Base-by-base conservation (phyloP, 2,113 vertebrate genomes). In the Benitochromis conjunctus region DNA sequence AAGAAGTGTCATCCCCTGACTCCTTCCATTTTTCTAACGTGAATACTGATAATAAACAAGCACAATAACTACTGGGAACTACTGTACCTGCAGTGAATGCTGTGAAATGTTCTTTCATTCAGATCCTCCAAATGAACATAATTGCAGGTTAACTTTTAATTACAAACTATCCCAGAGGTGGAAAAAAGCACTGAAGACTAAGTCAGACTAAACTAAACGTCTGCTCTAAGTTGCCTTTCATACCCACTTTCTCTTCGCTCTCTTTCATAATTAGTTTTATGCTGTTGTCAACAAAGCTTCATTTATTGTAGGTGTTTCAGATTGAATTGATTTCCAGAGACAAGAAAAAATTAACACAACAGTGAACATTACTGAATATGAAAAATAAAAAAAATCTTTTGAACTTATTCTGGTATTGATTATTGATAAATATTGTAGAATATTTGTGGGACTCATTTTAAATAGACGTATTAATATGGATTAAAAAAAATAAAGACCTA, bases 91-190 rank as follows among this genome's bases (percentile, higher is more conserved):
- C 38, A 13, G 19, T 21, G 12, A 80, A 19, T 41, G 79, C 5
- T 4, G 9, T 5, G 5, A 54, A 58, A 81, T 26, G 18, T 26
- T 6, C 64, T 71, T 29, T 74, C 43, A 51, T 76, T 76, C 69
- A 51, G 43, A 19, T 51, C 69, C 16, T 19, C 43, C 12, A 79
- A 55, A 51, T 41, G 4, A n/a, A 46, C 4, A 31, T 48, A 21
- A 43, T 62, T 10, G 34, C 3, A 41, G 12, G 18, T 74, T 62
- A n/a, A 24, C 5, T 64, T 79, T 54, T 34, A 56, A 18, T 57
- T 53, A 7, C 1, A 85, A 36, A 34, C 36, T 51, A 66, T 43
- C 74, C 24, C 86, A 91, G 84, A 85, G 60, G 74, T 88, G 91
- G 81, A 54, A 64, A 81, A 21, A 69, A 43, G 64, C 26, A 51